phyloP scores from a whole-genome alignment of 2,113 vertebrate species.

The Lanius collurio region DNA sequence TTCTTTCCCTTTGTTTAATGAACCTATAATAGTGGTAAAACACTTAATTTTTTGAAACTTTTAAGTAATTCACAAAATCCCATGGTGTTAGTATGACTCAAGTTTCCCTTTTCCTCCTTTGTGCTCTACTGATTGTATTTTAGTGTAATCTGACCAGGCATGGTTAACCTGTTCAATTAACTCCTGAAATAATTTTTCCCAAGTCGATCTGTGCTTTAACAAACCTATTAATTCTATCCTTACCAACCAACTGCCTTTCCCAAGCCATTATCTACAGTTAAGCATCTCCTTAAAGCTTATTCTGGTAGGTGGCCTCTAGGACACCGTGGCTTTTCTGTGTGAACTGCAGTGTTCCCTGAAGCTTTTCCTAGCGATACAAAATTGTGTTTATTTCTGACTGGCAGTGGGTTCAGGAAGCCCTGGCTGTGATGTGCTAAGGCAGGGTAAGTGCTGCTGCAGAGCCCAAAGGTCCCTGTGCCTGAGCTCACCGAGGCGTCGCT shows the following conservation, averaged over 20 bases:
- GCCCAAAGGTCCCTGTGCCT: neutral
- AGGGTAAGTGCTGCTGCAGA: neutral
- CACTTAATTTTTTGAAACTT: neutral
- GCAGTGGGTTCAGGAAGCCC: neutral
- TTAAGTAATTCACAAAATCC: neutral
- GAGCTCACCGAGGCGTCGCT: neutral
- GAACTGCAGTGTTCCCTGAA: neutral
- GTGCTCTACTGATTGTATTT: neutral
- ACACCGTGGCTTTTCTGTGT: neutral
- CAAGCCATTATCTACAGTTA: neutral
- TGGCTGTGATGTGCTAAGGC: neutral
- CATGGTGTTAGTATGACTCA: neutral
- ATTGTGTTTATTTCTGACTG: neutral
- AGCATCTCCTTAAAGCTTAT: neutral
- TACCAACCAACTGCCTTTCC: neutral
- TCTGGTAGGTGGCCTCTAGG: neutral
- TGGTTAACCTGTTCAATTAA: neutral
- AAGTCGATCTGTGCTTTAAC: neutral
- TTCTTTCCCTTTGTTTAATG: neutral
- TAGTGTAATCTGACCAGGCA: neutral
- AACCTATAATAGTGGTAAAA: neutral
- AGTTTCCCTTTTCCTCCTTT: neutral
- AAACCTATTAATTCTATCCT: neutral
- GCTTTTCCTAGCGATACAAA: neutral
- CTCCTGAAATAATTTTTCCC: neutral